phyloP scores from a whole-genome alignment of 2,797 vertebrate species.

The Premnoplex brunnescens region DNA sequence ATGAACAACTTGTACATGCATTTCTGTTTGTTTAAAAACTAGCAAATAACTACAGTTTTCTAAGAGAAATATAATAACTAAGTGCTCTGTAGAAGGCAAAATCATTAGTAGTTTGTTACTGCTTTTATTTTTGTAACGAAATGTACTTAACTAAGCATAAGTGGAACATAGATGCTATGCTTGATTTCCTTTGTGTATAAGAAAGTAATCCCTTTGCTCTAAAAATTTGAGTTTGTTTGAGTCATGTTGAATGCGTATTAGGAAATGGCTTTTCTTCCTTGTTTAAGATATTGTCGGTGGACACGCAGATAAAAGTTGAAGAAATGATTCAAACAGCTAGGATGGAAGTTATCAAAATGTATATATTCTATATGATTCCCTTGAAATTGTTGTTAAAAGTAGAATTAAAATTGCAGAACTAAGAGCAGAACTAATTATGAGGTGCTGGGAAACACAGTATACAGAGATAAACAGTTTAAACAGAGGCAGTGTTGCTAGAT shows the following conservation, averaged over 20 bases:
- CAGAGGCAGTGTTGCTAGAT: not conserved
- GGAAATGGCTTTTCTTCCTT: not conserved
- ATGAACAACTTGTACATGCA: not conserved
- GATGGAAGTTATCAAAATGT: not conserved
- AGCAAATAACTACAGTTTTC: not conserved
- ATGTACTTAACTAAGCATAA: not conserved
- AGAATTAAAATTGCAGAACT: not conserved
- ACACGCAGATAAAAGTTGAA: not conserved
- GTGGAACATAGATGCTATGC: not conserved
- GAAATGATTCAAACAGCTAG: not conserved
- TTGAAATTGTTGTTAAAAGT: not conserved
- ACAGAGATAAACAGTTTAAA: not conserved
- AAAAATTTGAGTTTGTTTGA: not conserved
- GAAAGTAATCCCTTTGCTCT: not conserved
- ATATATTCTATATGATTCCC: fast-evolving
- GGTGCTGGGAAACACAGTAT: not conserved
- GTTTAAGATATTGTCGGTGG: not conserved
- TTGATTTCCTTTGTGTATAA: not conserved
- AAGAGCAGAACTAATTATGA: not conserved
- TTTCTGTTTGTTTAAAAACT: not conserved
- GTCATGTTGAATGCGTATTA: not conserved
- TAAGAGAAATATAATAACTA: not conserved
- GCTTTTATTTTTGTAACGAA: not conserved
- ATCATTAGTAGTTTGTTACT: not conserved
- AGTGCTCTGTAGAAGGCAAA: not conserved